Conservation (phyloP, 1,140 invertebrate species). For the Rhagoletis pomonella region DNA sequence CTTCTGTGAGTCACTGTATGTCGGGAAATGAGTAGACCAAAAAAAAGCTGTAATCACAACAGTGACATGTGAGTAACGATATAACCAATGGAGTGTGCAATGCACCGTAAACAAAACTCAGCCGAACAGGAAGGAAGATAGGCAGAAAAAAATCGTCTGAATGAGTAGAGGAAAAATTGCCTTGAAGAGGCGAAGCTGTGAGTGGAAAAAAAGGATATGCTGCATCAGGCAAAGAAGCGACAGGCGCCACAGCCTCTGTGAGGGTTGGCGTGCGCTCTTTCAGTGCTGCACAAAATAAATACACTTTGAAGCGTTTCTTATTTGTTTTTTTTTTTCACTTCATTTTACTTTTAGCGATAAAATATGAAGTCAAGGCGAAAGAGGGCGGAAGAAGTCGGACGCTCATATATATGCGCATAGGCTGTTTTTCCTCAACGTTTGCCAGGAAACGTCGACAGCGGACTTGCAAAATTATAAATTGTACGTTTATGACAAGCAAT, state of each 20-base stretch:
- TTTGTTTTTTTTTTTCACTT: too few relatives aligned
- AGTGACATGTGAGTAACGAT: constrained; percentile 16
- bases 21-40: background rate
- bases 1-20: too few relatives aligned
- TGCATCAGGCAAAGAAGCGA: background rate
- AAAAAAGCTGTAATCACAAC: constrained; percentile 20
- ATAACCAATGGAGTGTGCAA: constrained; percentile 42
- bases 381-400: background rate
- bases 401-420: background rate
- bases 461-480: constrained; percentile 41
- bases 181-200: background rate
- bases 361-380: too few relatives aligned
- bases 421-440: background rate
- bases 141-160: background rate
- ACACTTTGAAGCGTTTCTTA: too few relatives aligned
- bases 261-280: background rate
- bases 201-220: constrained; percentile 5
- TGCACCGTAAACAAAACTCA: constrained; percentile 37
- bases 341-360: too few relatives aligned
- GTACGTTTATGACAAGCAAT: constrained; percentile 19
- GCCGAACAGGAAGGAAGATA: constrained; percentile 27
- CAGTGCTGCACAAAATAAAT: too few relatives aligned
- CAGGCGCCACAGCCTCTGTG: background rate
- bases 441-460: background rate
- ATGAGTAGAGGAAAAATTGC: background rate